A percentile compares a stretch with the other conserved stretches of the same genome.
Conservation (phyloP, 1,140 invertebrate genomes). For the Achatina immaculata region DNA sequence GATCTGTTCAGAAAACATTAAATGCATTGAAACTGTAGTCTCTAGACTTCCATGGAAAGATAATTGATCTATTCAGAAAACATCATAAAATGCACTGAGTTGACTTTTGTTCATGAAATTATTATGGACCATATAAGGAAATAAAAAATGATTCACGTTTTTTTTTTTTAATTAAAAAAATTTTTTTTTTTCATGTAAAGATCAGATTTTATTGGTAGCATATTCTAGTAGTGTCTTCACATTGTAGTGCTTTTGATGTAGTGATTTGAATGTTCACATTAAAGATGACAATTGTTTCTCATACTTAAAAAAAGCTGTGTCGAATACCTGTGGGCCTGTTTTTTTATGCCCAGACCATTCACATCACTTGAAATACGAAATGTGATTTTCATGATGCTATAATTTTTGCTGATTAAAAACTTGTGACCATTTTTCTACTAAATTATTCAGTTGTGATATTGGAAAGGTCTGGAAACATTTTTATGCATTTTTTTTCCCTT, state of each 20-base stretch:
- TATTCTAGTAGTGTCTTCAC: background rate
- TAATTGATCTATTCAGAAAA: too few relatives aligned
- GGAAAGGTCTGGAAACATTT: background rate
- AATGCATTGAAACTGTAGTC: too few relatives aligned
- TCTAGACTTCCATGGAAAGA: too few relatives aligned
- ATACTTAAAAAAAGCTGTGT: background rate
- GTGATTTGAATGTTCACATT: background rate
- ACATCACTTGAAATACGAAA: too few relatives aligned
- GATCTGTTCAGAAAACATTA: too few relatives aligned
- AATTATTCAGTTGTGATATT: background rate
- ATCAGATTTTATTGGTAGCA: background rate
- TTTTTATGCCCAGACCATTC: too few relatives aligned
- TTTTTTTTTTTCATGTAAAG: background rate
- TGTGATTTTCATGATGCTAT: background rate
- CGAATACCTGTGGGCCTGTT: background rate
- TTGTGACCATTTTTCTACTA: constrained; percentile 3
- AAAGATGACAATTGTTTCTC: background rate
- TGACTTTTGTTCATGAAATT: too few relatives aligned
- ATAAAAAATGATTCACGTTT: too few relatives aligned
- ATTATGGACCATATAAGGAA: too few relatives aligned
- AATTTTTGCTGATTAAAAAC: background rate
- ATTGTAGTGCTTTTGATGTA: background rate
- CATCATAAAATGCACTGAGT: too few relatives aligned
- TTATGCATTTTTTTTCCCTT: background rate
- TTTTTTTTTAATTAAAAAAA: too few relatives aligned